These are phyloP conservation scores for Calephelis nemesis DNA, from an alignment of 1,140 invertebrate species.

Conservation along the genomic window DNA sequence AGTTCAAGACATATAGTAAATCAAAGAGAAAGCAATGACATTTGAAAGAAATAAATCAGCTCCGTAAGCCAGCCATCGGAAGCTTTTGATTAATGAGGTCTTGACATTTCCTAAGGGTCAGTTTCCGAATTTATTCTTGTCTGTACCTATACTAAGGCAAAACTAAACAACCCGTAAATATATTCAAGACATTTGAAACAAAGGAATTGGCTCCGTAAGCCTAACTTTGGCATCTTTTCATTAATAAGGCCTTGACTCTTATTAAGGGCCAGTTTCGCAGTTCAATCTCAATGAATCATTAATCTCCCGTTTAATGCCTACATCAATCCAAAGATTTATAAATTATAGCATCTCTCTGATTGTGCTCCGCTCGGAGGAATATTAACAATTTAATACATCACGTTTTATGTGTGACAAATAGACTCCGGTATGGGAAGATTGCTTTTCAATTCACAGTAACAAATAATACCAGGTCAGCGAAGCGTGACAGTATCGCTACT, in stretches of 20 bases:
- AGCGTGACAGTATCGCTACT: constrained; percentile 60
- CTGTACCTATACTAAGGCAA: neutral
- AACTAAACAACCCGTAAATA: neutral
- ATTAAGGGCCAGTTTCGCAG: too few species aligned
- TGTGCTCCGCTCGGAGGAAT: neutral
- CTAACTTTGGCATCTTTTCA: too few species aligned
- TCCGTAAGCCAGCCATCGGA: too few species aligned
- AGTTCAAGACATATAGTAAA: too few species aligned
- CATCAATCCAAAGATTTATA: neutral
- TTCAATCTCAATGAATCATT: neutral
- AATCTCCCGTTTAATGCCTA: neutral
- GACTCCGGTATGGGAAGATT: constrained; percentile 70
- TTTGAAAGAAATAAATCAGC: too few species aligned
- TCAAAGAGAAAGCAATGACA: too few species aligned
- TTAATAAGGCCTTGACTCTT: too few species aligned
- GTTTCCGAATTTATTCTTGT: too few species aligned
- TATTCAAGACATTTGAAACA: too few species aligned
- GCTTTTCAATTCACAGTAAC: constrained; percentile 72
- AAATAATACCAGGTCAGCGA: constrained; percentile 71
- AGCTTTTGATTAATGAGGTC: too few species aligned
- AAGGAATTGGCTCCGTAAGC: too few species aligned
- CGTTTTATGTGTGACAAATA: constrained; percentile 77
- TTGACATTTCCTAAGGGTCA: too few species aligned
- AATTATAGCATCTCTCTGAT: neutral
- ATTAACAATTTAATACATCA: constrained; percentile 48